Evolutionary conservation across 2,888 invertebrate species (phyloP), one percentile per base, ranked within the genome.

Genomic region (Lasioglossum oenotherae): DNA sequence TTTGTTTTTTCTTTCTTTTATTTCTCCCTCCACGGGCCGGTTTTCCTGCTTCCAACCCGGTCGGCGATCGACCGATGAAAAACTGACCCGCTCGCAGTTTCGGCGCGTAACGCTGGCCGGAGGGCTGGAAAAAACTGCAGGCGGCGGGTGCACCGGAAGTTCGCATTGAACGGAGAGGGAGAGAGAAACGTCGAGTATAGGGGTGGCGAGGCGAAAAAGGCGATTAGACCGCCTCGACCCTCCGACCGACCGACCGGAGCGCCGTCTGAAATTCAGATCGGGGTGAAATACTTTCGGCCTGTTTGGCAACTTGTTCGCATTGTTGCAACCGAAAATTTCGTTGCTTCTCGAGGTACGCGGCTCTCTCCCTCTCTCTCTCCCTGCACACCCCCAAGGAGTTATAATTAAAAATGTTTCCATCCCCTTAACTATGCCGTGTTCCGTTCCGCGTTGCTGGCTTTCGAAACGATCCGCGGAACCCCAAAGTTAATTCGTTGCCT

Each of bases 81-180:
- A 89, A 88, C 89, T 89, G 87, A 89, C 86, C 87, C 77, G 89
- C 87, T 87, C 89, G 87, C 80, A 80, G 80, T 85, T 89, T 86
- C 78, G 81, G 53, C 81, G 80, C 74, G 78, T 80, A 85, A 75
- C 60, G 60, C 71, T 78, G 60, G 49, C 80, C 77, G 69, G 67
- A 69, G 74, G 71, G 75, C 67, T 75, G 86, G 49, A 78, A 78
- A 86, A 79, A 81, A 64, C 72, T 85, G 78, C 76, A 44, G 23
- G 38, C 81, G 27, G 38, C 81, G 73, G 72, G 86, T 84, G 82
- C 71, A 82, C 12, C 46, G 76, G 78, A 78, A 80, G 78, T 75
- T 46, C 41, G 23, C 74, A 67, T 60, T 73, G 53, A 49, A 76
- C 41, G 38, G 49, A 16, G 76, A 23, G 31, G 16, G 31, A 31